Conservation (phyloP, 2,113 vertebrate genomes). For the Strix aluco region DNA sequence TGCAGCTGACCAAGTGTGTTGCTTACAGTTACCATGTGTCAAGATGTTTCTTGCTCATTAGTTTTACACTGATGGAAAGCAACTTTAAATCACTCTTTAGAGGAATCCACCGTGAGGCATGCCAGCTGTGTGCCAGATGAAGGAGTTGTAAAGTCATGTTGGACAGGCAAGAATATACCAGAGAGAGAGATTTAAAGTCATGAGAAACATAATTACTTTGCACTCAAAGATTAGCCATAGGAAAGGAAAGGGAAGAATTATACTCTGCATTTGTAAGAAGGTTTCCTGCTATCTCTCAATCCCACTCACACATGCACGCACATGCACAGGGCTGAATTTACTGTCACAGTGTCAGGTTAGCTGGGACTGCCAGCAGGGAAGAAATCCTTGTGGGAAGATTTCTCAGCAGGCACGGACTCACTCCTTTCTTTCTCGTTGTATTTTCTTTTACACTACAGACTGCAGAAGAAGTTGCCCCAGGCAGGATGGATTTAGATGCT, state of each 20-base stretch:
- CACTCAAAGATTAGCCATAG: constrained; percentile 57
- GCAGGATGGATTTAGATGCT: neutral
- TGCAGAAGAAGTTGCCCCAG: neutral
- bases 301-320: constrained; percentile 5
- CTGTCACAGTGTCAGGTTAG: neutral
- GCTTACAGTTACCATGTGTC: constrained; percentile 61
- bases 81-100: constrained; percentile 73
- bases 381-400: neutral
- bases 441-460: neutral
- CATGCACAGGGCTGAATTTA: constrained; percentile 48
- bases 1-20: constrained; percentile 63
- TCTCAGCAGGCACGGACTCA: neutral
- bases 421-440: neutral
- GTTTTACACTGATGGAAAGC: constrained; percentile 71
- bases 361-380: neutral
- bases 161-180: constrained; percentile 64
- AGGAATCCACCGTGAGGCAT: constrained; percentile 63
- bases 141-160: constrained; percentile 68
- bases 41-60: constrained; percentile 71
- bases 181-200: constrained; percentile 73
- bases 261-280: constrained; percentile 33
- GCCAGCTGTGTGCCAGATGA: constrained; percentile 74
- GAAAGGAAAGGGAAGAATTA: constrained; percentile 40
- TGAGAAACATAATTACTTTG: constrained; percentile 69
- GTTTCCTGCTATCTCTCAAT: neutral